Evolutionary conservation across 1,140 invertebrate species (phyloP).

Genomic region (Drosophila pseudoananassae): DNA sequence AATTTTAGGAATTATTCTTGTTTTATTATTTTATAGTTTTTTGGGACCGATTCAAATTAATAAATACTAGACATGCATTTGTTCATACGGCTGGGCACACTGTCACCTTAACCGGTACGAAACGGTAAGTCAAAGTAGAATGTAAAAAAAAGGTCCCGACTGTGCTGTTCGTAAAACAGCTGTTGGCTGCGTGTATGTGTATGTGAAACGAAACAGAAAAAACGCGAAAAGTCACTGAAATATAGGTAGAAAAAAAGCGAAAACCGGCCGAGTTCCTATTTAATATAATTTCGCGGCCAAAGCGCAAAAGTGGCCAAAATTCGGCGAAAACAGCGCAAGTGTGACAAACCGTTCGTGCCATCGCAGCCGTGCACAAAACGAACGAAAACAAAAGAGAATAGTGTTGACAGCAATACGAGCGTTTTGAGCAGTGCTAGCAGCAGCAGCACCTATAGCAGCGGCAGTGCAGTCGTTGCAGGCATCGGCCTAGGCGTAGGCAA

Average conservation of each 20-base stretch:
- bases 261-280: constrained; percentile 54
- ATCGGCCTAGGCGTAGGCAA: constrained; percentile 24
- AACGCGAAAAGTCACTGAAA: constrained; percentile 50
- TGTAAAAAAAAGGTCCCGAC: too few species aligned
- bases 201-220: constrained; percentile 31
- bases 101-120: neutral
- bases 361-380: constrained; percentile 65
- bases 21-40: too few species aligned
- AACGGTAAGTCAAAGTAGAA: neutral
- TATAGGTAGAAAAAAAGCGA: constrained; percentile 8
- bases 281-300: constrained; percentile 34
- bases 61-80: neutral
- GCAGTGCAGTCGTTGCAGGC: constrained; percentile 42
- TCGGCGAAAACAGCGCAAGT: constrained; percentile 78
- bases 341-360: constrained; percentile 74
- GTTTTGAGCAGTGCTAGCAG: constrained; percentile 59
- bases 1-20: too few species aligned
- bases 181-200: constrained; percentile 2
- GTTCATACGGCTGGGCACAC: neutral
- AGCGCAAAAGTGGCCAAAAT: constrained; percentile 77
- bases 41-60: neutral
- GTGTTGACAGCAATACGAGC: constrained; percentile 76
- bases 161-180: too few species aligned
- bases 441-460: constrained; percentile 13
- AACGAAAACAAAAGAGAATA: constrained; percentile 80